These are phyloP conservation scores for Gopherus flavomarginatus DNA, from an alignment of 2,113 vertebrate species.

Conservation along the genomic window DNA sequence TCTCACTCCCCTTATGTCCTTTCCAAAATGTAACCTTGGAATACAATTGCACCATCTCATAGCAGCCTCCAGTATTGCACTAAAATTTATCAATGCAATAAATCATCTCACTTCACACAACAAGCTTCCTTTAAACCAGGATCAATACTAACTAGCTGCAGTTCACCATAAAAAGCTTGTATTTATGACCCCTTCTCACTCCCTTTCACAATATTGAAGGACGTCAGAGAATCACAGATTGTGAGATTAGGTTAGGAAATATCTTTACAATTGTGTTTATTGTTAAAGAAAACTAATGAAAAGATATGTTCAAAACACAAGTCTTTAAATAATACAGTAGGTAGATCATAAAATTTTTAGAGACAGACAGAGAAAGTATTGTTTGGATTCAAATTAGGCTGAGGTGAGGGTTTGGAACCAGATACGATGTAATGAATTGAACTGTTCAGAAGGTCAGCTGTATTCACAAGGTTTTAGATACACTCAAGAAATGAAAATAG, in stretches of 20 bases:
- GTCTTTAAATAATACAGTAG: neutral
- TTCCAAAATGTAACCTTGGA: neutral
- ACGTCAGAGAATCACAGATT: neutral
- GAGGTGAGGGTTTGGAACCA: neutral
- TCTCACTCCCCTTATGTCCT: neutral
- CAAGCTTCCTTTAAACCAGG: neutral
- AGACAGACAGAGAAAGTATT: neutral
- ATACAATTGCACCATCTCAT: neutral
- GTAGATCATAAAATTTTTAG: neutral
- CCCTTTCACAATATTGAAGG: neutral
- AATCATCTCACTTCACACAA: neutral
- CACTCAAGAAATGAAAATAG: neutral
- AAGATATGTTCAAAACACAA: neutral
- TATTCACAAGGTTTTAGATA: neutral
- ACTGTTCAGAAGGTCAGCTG: neutral
- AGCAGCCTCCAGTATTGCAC: neutral
- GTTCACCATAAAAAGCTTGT: neutral
- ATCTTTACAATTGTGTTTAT: neutral
- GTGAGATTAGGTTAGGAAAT: neutral
- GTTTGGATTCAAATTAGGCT: neutral
- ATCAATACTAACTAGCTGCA: neutral
- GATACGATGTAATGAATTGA: neutral
- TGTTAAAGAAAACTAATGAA: neutral
- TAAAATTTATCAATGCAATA: neutral
- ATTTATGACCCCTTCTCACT: neutral